phyloP scores from a whole-genome alignment of 2,797 vertebrate species.

The Sebastes hopkinsi region DNA sequence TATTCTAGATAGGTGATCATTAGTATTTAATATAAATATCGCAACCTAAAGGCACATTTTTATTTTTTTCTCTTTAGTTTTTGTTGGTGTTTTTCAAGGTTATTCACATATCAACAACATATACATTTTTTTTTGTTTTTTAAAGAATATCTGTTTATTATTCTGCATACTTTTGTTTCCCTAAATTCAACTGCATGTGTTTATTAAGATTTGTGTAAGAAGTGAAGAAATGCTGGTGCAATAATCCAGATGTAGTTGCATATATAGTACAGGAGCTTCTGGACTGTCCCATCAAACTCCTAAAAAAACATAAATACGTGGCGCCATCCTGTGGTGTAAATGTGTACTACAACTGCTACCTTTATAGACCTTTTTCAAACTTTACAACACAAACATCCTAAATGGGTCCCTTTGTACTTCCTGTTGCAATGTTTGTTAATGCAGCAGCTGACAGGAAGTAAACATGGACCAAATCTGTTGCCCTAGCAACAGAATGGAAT shows the following conservation, averaged over 20 bases:
- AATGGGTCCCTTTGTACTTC: too few relatives aligned
- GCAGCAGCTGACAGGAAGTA: too few relatives aligned
- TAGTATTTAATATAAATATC: background rate
- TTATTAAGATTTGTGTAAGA: background rate
- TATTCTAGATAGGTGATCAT: background rate
- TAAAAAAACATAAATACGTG: constrained; percentile 1
- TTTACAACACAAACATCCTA: too few relatives aligned
- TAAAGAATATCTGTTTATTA: background rate
- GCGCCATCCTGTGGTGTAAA: constrained; percentile 63
- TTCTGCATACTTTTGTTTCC: background rate
- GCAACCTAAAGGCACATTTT: background rate
- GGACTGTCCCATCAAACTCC: background rate
- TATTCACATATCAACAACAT: too few relatives aligned
- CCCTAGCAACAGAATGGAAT: too few relatives aligned
- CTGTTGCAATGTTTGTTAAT: too few relatives aligned
- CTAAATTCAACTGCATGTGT: background rate
- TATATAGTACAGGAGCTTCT: background rate
- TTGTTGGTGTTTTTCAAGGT: too few relatives aligned
- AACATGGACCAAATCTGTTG: too few relatives aligned
- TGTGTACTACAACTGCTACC: background rate
- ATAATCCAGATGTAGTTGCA: background rate
- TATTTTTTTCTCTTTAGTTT: fast-evolving
- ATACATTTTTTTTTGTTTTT: too few relatives aligned
- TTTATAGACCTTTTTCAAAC: too few relatives aligned
- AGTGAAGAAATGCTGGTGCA: background rate